A percentile compares a stretch with the other conserved stretches of the same genome.
Evolutionary conservation across 2,888 invertebrate genomes (phyloP).

Genomic region (Tortricodes alternella): DNA sequence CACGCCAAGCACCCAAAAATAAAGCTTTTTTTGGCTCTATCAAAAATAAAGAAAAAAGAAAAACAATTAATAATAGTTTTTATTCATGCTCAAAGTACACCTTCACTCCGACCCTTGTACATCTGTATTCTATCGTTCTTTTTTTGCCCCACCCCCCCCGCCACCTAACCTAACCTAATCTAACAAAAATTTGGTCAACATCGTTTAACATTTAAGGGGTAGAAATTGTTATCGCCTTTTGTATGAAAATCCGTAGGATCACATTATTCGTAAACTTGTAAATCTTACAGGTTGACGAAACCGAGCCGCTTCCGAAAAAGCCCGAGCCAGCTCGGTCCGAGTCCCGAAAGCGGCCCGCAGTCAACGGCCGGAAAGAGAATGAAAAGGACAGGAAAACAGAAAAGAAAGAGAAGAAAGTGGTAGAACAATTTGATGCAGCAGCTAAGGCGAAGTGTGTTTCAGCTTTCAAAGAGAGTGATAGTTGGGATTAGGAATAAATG

Average conservation of each 20-base stretch:
- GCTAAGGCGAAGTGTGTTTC: slow-evolving; percentile 18
- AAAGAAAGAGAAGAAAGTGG: slow-evolving; percentile 17
- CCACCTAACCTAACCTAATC: too few species aligned
- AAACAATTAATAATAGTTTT: too few species aligned
- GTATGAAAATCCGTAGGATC: too few species aligned
- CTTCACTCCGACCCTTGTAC: too few species aligned
- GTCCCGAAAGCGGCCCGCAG: slow-evolving; percentile 17
- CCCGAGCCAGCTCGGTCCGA: slow-evolving; percentile 4
- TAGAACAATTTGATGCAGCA: slow-evolving; percentile 18
- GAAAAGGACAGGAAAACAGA: slow-evolving; percentile 8
- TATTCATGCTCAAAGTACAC: too few species aligned
- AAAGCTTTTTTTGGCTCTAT: too few species aligned
- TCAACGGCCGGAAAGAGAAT: slow-evolving; percentile 17
- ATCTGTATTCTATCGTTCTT: too few species aligned
- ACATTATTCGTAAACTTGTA: neutral
- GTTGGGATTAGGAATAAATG: slow-evolving; percentile 28
- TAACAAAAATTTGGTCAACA: neutral
- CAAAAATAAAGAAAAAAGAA: too few species aligned
- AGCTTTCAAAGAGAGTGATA: slow-evolving; percentile 28
- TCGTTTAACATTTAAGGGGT: too few species aligned
- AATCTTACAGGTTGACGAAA: slow-evolving; percentile 20
- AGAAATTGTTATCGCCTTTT: too few species aligned
- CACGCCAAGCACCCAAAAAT: too few species aligned
- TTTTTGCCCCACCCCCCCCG: too few species aligned
- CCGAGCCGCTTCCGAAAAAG: slow-evolving; percentile 21